Percentiles rank a stretch among this genome's conserved stretches.
These are phyloP conservation scores for Pelobates cultripes DNA, from an alignment of 2,797 vertebrate species.

Conservation along the genomic window DNA sequence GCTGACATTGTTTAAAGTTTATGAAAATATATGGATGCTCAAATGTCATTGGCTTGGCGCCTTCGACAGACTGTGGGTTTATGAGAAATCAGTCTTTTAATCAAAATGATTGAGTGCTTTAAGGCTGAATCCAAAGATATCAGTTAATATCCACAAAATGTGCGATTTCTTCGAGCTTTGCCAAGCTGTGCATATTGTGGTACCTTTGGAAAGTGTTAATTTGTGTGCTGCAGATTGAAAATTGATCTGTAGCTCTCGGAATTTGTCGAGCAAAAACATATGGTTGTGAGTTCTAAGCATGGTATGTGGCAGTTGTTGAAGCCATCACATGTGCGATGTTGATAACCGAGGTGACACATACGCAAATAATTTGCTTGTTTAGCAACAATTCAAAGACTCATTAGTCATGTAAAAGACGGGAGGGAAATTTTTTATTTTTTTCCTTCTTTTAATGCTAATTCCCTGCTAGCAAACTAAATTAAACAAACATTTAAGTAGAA, in stretches of 20 bases:
- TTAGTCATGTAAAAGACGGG: slow-evolving; percentile 72
- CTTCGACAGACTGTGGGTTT: slow-evolving; percentile 95
- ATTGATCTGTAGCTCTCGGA: slow-evolving; percentile 80
- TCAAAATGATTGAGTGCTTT: slow-evolving; percentile 99
- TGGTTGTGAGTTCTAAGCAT: slow-evolving; percentile 80
- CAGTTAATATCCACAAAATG: slow-evolving; percentile 79
- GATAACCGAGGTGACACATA: slow-evolving; percentile 81
- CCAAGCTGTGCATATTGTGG: slow-evolving; percentile 78
- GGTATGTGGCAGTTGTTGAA: slow-evolving; percentile 86
- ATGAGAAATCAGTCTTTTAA: slow-evolving; percentile 99
- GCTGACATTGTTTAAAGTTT: slow-evolving; percentile 98
- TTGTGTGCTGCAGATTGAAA: slow-evolving; percentile 81
- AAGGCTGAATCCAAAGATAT: slow-evolving; percentile 94
- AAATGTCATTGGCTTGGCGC: slow-evolving; percentile 91
- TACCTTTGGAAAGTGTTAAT: slow-evolving; percentile 82
- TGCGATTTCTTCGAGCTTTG: slow-evolving; percentile 80
- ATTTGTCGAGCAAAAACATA: slow-evolving; percentile 88
- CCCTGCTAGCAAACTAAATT: slow-evolving; percentile 55
- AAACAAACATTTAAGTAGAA: too few relatives aligned
- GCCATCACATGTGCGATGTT: slow-evolving; percentile 81
- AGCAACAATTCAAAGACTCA: slow-evolving; percentile 80
- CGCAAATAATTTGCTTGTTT: slow-evolving; percentile 85
- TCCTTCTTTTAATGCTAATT: slow-evolving; percentile 70
- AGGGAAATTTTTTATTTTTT: slow-evolving; percentile 57
- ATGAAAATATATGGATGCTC: slow-evolving; percentile 98